Evolutionary conservation across 2,113 vertebrate genomes (phyloP), one percentile per base, ranked within the genome.

Genomic region (Morone chrysops): DNA sequence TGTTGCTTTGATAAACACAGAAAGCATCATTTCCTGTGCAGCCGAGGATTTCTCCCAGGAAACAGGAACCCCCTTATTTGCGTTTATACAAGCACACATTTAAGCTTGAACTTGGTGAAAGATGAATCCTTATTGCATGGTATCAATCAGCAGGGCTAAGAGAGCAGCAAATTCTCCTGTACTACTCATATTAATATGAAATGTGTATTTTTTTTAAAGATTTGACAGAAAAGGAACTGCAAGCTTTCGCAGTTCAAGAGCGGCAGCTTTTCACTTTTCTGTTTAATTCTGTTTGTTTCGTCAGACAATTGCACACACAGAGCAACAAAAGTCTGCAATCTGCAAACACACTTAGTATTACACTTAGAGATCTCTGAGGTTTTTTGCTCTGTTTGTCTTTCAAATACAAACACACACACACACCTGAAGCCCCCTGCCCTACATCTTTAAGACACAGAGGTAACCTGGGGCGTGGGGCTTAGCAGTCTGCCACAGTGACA

Each of bases 31-130:
- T 79, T 90, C 83, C 80, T 80, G 68, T 31, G 65, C 31, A 43
- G 83, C 48, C 25, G 38, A 83, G 80, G 82, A 90, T 89, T 85
- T 90, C 69, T 81, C 66, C 12, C 82, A 83, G 91, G 85, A 91
- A 90, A 70, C 81, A 81, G 25, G 5, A 78, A 73, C 56, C 53
- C 40, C 0, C 3, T 78, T 38, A 71, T 75, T 56, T 54, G 47
- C 38, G 47, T 79, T 61, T 65, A 70, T 22, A 62, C 68, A 51
- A 70, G 41, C 11, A 11, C 57, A 45, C 7, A 36, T 66, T 60
- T 41, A 73, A 79, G 53, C 10, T 14, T 17, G 12, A 57, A 40
- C 22, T 40, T 43, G 25, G 3, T 48, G 60, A 63, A 51, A 69
- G 80, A 70, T 1, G 0, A 69, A 25, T 53, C 18, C 36, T 50